These are phyloP conservation scores for Glyptemys insculpta DNA, from an alignment of 2,797 vertebrate species.

Conservation along the genomic window DNA sequence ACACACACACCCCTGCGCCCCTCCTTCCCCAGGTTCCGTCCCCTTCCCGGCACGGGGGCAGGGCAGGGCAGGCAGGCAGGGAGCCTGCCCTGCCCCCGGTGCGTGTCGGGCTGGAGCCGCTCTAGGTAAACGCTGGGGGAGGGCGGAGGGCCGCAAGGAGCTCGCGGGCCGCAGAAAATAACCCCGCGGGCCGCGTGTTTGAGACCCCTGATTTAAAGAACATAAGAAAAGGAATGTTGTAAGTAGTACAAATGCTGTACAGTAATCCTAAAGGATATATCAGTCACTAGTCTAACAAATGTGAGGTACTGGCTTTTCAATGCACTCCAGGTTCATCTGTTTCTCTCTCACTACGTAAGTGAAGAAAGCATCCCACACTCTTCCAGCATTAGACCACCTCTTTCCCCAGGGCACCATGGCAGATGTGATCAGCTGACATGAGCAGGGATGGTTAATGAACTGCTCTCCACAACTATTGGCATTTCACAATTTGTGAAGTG, in stretches of 20 bases:
- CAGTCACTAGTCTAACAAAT: background rate
- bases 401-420: background rate
- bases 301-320: background rate
- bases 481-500: accelerated
- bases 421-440: background rate
- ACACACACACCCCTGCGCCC: no score
- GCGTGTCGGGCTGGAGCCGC: no score
- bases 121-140: no score
- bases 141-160: no score
- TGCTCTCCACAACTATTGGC: background rate
- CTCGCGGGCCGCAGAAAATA: no score
- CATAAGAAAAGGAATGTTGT: background rate
- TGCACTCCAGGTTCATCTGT: background rate
- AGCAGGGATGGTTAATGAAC: background rate
- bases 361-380: background rate
- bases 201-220: no score
- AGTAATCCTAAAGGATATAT: background rate
- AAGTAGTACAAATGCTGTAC: background rate
- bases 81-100: no score
- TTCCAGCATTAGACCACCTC: background rate
- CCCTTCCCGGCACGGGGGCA: no score
- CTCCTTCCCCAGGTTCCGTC: no score
- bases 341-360: background rate
- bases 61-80: no score
- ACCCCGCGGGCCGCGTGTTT: no score